Evolutionary conservation across 2,797 vertebrate species (phyloP), one percentile per base, ranked within the genome.

Genomic region (Ispidina picta): DNA sequence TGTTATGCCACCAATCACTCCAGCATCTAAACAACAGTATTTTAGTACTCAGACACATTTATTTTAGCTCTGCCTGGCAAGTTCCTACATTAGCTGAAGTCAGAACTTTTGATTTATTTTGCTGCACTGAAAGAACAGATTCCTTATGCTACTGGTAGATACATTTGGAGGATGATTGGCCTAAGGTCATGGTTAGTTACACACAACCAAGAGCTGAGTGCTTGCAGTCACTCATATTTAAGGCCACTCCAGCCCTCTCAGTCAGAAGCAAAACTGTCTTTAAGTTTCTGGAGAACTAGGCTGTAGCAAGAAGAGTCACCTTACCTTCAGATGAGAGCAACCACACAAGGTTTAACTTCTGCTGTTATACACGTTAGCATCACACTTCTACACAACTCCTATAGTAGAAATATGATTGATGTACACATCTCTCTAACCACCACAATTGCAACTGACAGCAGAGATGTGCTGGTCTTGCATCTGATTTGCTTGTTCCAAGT

Each of bases 1-100:
- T 70, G 11, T 93, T 92, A 71, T 81, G 86, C 71, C 91, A 91
- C 55, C 10, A 41, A 80, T 69, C 74, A 48, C 86, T 91, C 73
- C 14, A 86, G 74, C 83, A 71, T 4, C 82, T 2, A 68, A 86
- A 66, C 29, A 82, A 43, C 68, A 55, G 80, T 6, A 25, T 70
- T 91, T 88, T 49, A 78, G 51, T 68, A n/a, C 69, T 26, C 29
- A 84, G 46, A 58, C 4, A 5, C 74, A 48, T 84, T 86, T 76
- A 55, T 74, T 89, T 88, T 74, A 88, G 83, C 64, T 79, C 56
- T 84, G 71, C 70, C 71, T 54, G 16, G 41, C 46, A 68, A 84
- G 49, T 91, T 82, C 31, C 20, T 75, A 66, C 23, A 44, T 15
- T 39, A 71, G 54, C 8, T 9, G 0, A 77, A 94, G 74, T 62